These are phyloP conservation scores for Propithecus perrieri DNA, from an alignment of 2,797 vertebrate species.

Conservation along the genomic window DNA sequence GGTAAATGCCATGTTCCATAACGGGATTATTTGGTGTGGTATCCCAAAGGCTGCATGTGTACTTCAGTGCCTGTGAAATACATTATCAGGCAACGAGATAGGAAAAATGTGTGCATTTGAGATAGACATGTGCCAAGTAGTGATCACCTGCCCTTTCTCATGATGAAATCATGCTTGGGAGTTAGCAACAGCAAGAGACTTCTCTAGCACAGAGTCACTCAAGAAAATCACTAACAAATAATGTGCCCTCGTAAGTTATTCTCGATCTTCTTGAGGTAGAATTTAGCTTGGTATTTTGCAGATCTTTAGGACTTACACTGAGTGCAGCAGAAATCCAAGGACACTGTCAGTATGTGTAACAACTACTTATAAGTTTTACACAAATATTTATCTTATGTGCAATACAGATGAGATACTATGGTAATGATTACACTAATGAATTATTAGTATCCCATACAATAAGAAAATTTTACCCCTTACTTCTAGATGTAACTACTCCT, in stretches of 20 bases:
- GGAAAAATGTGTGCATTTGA: neutral
- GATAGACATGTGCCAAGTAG: neutral
- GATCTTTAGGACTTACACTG: neutral
- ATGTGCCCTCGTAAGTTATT: neutral
- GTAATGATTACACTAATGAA: neutral
- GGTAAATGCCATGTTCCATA: neutral
- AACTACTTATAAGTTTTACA: neutral
- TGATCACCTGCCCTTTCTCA: neutral
- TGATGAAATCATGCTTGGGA: neutral
- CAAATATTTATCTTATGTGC: neutral
- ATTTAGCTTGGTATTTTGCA: neutral
- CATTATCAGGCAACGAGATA: neutral
- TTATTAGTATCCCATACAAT: neutral
- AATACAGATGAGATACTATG: neutral
- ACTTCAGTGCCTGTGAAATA: neutral
- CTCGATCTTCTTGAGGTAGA: neutral
- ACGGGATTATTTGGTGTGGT: neutral
- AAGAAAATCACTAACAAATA: neutral
- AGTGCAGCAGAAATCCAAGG: neutral
- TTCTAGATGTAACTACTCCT: neutral
- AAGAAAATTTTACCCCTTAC: neutral
- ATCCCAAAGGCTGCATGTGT: neutral
- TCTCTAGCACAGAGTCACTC: neutral
- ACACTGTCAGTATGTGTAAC: neutral
- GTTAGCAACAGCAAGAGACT: neutral